These are phyloP conservation scores for Lamellibrachia columna DNA, from an alignment of 2,888 invertebrate species.

Conservation along the genomic window DNA sequence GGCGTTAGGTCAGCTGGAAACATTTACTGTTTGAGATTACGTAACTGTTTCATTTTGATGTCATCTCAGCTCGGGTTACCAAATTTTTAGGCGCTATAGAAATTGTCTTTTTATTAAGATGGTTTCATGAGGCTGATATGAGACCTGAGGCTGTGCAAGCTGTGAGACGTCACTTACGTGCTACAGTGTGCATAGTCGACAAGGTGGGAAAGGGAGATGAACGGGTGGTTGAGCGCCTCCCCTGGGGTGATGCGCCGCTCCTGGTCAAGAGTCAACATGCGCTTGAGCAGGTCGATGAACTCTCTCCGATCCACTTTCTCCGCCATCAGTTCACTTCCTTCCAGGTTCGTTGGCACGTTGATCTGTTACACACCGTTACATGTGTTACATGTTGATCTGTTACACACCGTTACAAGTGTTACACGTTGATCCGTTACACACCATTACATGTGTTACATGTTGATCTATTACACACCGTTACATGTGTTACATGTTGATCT, in stretches of 20 bases:
- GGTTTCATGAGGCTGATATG: too few relatives aligned
- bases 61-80: too few relatives aligned
- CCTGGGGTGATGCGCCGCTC: slow-evolving; percentile 95
- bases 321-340: slow-evolving; percentile 93
- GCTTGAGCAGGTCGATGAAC: slow-evolving; percentile 95
- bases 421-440: background rate
- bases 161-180: slow-evolving; percentile 69
- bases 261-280: slow-evolving; percentile 98
- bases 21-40: too few relatives aligned
- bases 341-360: slow-evolving; percentile 77
- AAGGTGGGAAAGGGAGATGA: slow-evolving; percentile 90
- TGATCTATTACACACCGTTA: too few relatives aligned
- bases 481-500: background rate
- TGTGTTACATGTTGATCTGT: too few relatives aligned
- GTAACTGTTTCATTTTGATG: too few relatives aligned
- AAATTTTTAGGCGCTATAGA: too few relatives aligned
- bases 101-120: too few relatives aligned
- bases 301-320: slow-evolving; percentile 97
- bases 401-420: background rate
- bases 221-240: slow-evolving; percentile 93
- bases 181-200: slow-evolving; percentile 95
- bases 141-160: too few relatives aligned
- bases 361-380: slow-evolving; percentile 48
- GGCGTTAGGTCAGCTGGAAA: too few relatives aligned
- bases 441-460: too few relatives aligned